Conservation (phyloP, 2,888 invertebrate genomes). For the Synanthedon myopaeformis region DNA sequence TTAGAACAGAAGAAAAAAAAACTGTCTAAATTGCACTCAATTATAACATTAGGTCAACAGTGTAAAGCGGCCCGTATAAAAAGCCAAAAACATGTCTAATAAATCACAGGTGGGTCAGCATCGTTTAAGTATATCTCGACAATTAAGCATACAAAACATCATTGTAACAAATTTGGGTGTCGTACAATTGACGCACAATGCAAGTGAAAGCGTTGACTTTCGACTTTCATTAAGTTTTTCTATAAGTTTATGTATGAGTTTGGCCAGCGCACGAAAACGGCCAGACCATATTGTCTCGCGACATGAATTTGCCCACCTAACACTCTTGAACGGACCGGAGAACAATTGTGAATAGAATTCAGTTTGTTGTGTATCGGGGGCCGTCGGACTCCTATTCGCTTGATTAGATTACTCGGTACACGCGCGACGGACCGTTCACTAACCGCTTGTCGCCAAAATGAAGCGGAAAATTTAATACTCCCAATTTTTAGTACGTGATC, state of each 20-base stretch:
- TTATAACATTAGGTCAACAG: too few species aligned
- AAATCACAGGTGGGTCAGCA: conserved; percentile 6
- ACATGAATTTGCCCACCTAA: conserved; percentile 32
- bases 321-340: background rate
- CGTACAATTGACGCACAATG: conserved; percentile 52
- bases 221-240: conserved; percentile 69
- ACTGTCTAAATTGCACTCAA: too few species aligned
- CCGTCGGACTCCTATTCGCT: conserved; percentile 10
- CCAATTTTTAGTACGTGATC: conserved; percentile 52
- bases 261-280: conserved; percentile 18
- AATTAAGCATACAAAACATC: conserved; percentile 25
- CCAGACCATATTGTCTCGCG: conserved; percentile 61
- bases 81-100: background rate
- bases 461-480: conserved; percentile 63
- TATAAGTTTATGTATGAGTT: conserved; percentile 54
- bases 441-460: conserved; percentile 56
- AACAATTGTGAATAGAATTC: background rate
- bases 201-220: conserved; percentile 68
- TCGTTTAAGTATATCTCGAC: conserved; percentile 25
- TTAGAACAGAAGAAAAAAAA: too few species aligned
- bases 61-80: too few species aligned
- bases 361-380: background rate
- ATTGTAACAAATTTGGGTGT: conserved; percentile 21
- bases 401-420: conserved; percentile 21
- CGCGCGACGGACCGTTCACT: conserved; percentile 36